phyloP scores from a whole-genome alignment of 2,113 vertebrate species.

The Silurus asotus region DNA sequence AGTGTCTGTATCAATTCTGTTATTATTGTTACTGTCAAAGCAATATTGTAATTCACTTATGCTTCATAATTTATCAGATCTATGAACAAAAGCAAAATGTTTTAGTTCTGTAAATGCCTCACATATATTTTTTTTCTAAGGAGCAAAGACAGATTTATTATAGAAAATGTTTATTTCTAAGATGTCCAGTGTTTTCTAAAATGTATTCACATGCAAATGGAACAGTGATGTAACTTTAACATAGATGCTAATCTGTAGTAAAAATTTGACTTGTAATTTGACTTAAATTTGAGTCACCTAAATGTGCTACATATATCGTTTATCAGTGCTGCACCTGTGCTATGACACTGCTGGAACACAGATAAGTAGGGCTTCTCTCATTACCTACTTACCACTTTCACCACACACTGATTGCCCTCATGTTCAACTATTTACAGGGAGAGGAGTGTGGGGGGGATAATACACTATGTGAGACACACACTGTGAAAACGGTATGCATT shows the following conservation, averaged over 20 bases:
- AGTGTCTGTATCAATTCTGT: background rate
- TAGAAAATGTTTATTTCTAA: background rate
- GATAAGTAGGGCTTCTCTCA: slow-evolving; percentile 10
- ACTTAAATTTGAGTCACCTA: background rate
- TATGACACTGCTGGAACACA: slow-evolving; percentile 3
- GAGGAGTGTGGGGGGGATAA: background rate
- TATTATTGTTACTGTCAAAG: slow-evolving; percentile 1
- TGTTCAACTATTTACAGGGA: slow-evolving; percentile 18
- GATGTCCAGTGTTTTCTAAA: background rate
- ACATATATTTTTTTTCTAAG: background rate
- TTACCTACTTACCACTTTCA: slow-evolving; percentile 26
- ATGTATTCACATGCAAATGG: background rate
- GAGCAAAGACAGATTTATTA: too few relatives aligned
- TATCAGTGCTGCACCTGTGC: slow-evolving; percentile 6
- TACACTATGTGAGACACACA: background rate
- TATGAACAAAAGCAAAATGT: background rate
- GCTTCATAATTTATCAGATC: background rate
- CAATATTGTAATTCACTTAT: slow-evolving; percentile 6
- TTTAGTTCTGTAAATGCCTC: background rate
- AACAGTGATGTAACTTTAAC: background rate
- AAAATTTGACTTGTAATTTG: slow-evolving; percentile 7
- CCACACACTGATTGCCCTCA: background rate
- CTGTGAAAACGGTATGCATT: slow-evolving; percentile 7
- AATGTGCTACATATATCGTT: background rate
- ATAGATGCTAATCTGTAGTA: slow-evolving; percentile 3